Conservation (phyloP, 2,888 invertebrate species). For the Leptinotarsa rubiginosa region DNA sequence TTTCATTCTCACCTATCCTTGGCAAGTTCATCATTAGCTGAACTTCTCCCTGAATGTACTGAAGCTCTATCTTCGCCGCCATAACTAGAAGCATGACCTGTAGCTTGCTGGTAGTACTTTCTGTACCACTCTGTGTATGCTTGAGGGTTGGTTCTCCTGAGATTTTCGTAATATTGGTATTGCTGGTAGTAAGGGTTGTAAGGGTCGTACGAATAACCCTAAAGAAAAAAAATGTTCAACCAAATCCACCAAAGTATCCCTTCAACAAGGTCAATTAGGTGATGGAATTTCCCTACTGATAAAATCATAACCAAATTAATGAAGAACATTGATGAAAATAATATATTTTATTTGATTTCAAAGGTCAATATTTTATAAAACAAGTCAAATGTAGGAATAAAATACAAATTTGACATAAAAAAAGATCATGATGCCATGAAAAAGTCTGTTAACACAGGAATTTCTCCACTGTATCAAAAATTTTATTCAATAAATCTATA, state of each 20-base stretch:
- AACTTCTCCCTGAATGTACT: slow-evolving; percentile 87
- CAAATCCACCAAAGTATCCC: too few relatives aligned
- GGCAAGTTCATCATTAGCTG: slow-evolving; percentile 74
- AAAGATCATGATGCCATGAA: too few relatives aligned
- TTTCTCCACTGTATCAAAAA: too few relatives aligned
- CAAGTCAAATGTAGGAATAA: too few relatives aligned
- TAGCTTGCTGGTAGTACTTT: slow-evolving; percentile 71
- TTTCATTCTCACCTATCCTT: slow-evolving; percentile 70
- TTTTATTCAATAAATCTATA: too few relatives aligned
- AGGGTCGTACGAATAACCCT: slow-evolving; percentile 69
- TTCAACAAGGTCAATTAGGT: not conserved
- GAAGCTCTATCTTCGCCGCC: slow-evolving; percentile 78
- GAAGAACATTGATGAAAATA: too few relatives aligned
- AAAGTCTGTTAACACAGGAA: too few relatives aligned
- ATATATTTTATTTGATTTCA: too few relatives aligned
- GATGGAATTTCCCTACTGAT: too few relatives aligned
- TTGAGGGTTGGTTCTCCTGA: slow-evolving; percentile 81
- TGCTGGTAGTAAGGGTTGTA: slow-evolving; percentile 72
- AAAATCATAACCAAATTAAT: too few relatives aligned
- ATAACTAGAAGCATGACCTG: slow-evolving; percentile 55
- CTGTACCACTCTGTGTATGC: slow-evolving; percentile 84
- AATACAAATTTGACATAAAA: too few relatives aligned
- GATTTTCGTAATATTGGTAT: slow-evolving; percentile 82
- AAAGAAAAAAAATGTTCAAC: slow-evolving; percentile 32
- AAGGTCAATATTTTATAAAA: too few relatives aligned